Evolutionary conservation across 2,797 vertebrate genomes (phyloP).

Genomic region (Microchirus variegatus): DNA sequence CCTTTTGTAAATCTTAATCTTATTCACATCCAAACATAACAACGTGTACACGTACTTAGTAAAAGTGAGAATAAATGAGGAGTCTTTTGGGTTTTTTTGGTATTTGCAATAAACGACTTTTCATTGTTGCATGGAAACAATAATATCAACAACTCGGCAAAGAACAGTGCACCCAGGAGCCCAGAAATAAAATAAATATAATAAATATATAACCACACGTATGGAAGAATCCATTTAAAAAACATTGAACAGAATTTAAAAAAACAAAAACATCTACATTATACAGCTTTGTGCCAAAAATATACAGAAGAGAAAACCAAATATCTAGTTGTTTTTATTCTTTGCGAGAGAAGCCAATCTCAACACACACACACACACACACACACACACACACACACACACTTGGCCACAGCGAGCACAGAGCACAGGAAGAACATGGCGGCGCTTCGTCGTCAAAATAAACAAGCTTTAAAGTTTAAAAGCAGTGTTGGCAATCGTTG

Average conservation of each 20-base stretch:
- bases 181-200: too few species aligned
- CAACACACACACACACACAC: too few species aligned
- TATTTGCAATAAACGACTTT: constrained; percentile 88
- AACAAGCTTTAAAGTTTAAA: constrained; percentile 73
- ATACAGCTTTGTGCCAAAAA: constrained; percentile 85
- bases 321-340: constrained; percentile 65
- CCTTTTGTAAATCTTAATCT: too few species aligned
- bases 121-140: constrained; percentile 89
- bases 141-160: constrained; percentile 89
- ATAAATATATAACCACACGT: constrained; percentile 84
- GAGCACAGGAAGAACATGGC: constrained; percentile 85
- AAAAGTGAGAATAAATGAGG: constrained; percentile 55
- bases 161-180: constrained; percentile 88
- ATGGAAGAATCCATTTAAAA: constrained; percentile 80
- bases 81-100: constrained; percentile 75
- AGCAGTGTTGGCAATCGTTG: constrained; percentile 67
- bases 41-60: background rate
- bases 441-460: constrained; percentile 71
- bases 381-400: constrained; percentile 74
- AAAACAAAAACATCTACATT: constrained; percentile 58
- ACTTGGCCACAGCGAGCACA: constrained; percentile 76
- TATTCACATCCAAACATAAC: too few species aligned
- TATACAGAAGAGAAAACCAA: constrained; percentile 86
- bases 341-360: constrained; percentile 74
- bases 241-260: constrained; percentile 37